phyloP scores from a whole-genome alignment of 2,797 vertebrate genomes.

The Mycteria americana region DNA sequence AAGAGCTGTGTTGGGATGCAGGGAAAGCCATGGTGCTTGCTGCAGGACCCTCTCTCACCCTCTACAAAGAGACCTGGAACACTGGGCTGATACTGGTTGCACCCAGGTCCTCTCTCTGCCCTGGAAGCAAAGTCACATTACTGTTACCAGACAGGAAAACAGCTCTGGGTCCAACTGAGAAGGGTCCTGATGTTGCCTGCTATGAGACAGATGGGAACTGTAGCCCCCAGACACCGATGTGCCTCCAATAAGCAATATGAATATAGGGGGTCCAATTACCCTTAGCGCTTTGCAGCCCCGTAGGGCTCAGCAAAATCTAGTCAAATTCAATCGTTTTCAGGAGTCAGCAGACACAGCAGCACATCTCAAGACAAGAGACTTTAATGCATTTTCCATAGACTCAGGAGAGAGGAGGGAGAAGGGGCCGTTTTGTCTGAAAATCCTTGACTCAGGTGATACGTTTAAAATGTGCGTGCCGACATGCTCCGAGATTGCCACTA shows the following conservation, averaged over 20 bases:
- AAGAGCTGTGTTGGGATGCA: not conserved
- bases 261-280: not conserved
- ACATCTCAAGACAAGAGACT: not conserved
- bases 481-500: not conserved
- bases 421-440: slow-evolving; percentile 21
- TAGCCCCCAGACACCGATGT: not conserved
- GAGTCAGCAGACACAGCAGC: not conserved
- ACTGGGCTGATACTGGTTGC: not conserved
- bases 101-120: not conserved
- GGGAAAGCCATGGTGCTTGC: not conserved
- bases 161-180: not conserved
- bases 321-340: not conserved
- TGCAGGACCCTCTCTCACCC: not conserved
- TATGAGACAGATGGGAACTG: not conserved
- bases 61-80: not conserved
- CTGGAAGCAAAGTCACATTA: not conserved
- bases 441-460: not conserved
- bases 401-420: not conserved
- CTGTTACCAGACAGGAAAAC: not conserved
- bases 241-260: not conserved
- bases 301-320: not conserved
- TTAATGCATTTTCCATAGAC: slow-evolving; percentile 15
- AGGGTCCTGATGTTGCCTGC: not conserved
- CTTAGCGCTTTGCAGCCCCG: fast-evolving
- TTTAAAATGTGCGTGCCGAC: not conserved